These are phyloP conservation scores for Porites lobata DNA, from an alignment of 92 coral and sea anemone species.

Conservation along the genomic window DNA sequence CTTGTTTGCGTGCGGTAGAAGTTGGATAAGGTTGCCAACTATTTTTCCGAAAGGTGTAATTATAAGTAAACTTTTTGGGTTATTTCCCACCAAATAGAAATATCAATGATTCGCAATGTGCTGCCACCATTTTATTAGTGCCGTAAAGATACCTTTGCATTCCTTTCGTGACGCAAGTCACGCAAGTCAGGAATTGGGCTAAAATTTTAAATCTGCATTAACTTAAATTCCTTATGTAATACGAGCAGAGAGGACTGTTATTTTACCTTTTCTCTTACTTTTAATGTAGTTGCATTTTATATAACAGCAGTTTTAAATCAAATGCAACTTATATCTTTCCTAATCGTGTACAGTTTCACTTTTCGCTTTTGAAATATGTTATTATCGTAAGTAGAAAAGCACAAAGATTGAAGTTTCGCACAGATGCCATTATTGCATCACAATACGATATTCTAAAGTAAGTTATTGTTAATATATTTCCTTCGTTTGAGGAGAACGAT, in stretches of 20 bases:
- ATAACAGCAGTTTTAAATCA: neutral
- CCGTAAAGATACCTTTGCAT: too few species aligned
- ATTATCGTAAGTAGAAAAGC: neutral
- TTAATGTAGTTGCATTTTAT: neutral
- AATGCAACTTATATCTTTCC: neutral
- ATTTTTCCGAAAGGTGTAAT: too few species aligned
- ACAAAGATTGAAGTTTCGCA: neutral
- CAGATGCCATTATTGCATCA: neutral
- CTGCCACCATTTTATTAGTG: neutral
- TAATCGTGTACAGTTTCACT: neutral
- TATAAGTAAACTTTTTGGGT: neutral
- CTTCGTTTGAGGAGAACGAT: constrained; percentile 15
- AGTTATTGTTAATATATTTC: constrained; percentile 51
- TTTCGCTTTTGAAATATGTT: constrained; percentile 6
- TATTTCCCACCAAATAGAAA: neutral
- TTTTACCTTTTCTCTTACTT: neutral
- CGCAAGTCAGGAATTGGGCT: neutral
- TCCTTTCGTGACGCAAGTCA: too few species aligned
- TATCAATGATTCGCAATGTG: neutral
- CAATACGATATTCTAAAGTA: constrained; percentile 1
- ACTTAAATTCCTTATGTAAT: neutral
- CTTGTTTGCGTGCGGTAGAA: neutral
- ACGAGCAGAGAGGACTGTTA: neutral
- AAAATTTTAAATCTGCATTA: neutral
- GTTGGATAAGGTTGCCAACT: too few species aligned